Percentiles rank a stretch among this genome's conserved stretches.
phyloP scores from a whole-genome alignment of 2,113 vertebrate species.

The Brachirus orientalis region DNA sequence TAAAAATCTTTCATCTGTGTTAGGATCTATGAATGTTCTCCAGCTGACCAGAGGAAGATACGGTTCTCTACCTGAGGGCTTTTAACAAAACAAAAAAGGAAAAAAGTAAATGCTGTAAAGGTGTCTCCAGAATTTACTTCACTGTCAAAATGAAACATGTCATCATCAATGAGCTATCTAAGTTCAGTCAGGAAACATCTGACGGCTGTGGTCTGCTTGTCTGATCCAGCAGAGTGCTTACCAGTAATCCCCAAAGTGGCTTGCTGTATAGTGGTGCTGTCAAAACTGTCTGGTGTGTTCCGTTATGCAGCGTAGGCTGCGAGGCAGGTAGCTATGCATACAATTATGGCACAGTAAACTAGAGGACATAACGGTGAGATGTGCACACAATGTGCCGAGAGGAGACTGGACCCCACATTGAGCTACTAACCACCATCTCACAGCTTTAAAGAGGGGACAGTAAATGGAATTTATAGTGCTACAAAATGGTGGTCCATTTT shows the following conservation, averaged over 20 bases:
- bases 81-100: slow-evolving; percentile 8
- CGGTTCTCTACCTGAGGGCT: slow-evolving; percentile 25
- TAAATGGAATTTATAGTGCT: not conserved
- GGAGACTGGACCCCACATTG: not conserved
- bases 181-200: slow-evolving; percentile 33
- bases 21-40: slow-evolving; percentile 8
- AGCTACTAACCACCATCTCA: not conserved
- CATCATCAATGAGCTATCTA: slow-evolving; percentile 30
- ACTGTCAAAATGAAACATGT: slow-evolving; percentile 44
- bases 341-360: slow-evolving; percentile 4
- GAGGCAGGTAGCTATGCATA: slow-evolving; percentile 1
- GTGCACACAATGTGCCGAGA: not conserved
- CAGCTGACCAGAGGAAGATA: slow-evolving; percentile 7
- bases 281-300: slow-evolving; percentile 21
- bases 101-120: not conserved
- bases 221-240: slow-evolving; percentile 35
- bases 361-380: not conserved
- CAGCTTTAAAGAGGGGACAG: not conserved
- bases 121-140: slow-evolving; percentile 26
- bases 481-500: not conserved
- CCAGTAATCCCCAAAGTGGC: slow-evolving; percentile 31
- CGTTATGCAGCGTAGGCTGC: not conserved
- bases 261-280: slow-evolving; percentile 27
- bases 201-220: slow-evolving; percentile 12
- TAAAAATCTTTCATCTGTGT: slow-evolving; percentile 14